Evolutionary conservation across 2,888 invertebrate species (phyloP), one percentile per base, ranked within the genome.

Genomic region (Aproaerema taeniolella): DNA sequence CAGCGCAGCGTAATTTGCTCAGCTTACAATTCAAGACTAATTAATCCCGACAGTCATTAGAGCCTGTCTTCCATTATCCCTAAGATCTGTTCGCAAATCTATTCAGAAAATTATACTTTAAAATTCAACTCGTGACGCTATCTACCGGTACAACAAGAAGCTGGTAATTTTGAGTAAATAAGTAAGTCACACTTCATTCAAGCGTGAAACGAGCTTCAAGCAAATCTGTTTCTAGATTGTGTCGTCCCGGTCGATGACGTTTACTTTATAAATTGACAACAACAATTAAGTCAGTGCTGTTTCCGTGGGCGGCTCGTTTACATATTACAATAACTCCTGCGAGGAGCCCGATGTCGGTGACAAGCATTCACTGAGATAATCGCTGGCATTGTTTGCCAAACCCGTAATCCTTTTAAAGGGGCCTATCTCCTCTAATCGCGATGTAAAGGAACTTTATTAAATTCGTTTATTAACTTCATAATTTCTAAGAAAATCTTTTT

Each of bases 351-450:
- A 63, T 76, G 76, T 51, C 56, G 59, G 62, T 75, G 78, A 79
- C 78, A 77, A 67, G 61, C 67, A 71, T 72, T 77, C 72, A 67
- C 62, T 53, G 61, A 70, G 73, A 74, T 77, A 79, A 79, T 77
- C 75, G 68, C 62, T 52, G 54, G 63, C 67, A 75, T 79, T 79
- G 76, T 79, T 75, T 70, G 58, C 59, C 57, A 50, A 67, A 67
- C 58, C 66, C 67, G 60, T 76, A 76, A 78, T 75, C 77, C 70
- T 67, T 70, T 76, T 67, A 75, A 68, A 70, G 64, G 59, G 67
- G 66, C 61, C 63, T 72, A 72, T 74, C 75, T 71, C 47, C 58
- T 55, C 60, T 67, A 68, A 68, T 65, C 63, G 53, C 47, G 57
- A 63, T 66, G 62, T 65, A 64, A 70, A 66, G 60, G 60, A 70